Evolutionary conservation across 53 echinoderm and acorn worm species (phyloP).

Genomic region (Arbacia lixula): DNA sequence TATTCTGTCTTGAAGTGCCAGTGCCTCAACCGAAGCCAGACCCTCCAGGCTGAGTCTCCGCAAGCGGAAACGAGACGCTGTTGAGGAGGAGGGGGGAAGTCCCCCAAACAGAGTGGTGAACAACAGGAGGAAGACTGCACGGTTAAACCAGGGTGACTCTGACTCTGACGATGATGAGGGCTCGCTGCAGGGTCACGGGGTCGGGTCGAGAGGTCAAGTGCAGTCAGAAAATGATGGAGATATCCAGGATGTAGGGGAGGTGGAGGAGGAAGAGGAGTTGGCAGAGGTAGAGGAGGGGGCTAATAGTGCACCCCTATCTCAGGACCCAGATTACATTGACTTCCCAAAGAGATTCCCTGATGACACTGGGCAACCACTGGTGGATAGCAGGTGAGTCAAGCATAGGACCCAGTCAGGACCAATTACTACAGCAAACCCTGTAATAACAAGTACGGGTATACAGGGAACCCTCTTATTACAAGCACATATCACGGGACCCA

Average conservation of each 20-base stretch:
- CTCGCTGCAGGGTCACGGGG: no score
- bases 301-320: background rate
- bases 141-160: background rate
- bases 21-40: constrained; percentile 1
- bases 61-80: constrained; percentile 46
- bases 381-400: constrained; percentile 7
- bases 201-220: background rate
- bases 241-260: background rate
- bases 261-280: constrained; percentile 18
- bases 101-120: background rate
- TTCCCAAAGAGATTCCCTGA: constrained; percentile 18
- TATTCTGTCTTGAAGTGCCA: constrained; percentile 9
- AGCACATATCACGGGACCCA: no score
- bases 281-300: background rate
- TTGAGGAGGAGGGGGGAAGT: no score
- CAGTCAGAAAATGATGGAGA: background rate
- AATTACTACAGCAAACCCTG: no score
- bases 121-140: constrained; percentile 11
- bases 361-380: constrained; percentile 7
- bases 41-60: constrained; percentile 15
- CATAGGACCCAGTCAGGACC: no score
- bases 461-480: no score
- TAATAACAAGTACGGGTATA: no score
- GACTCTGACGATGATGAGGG: background rate
- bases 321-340: constrained; percentile 30